phyloP scores from a whole-genome alignment of 1,140 invertebrate genomes.

The Drosophila serrata region DNA sequence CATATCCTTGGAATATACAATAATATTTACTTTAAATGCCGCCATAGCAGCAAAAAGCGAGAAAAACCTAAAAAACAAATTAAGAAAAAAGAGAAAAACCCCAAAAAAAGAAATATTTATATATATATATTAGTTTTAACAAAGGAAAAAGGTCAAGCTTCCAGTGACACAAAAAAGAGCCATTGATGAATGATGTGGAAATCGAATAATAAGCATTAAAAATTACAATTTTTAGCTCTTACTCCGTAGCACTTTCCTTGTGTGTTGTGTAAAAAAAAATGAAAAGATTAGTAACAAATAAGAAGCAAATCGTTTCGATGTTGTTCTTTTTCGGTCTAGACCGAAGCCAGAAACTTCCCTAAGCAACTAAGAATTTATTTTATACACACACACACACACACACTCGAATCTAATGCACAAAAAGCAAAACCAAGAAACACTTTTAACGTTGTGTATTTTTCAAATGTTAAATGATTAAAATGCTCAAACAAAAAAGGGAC shows the following conservation, averaged over 20 bases:
- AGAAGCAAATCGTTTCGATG: slow-evolving; percentile 65
- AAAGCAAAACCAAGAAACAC: slow-evolving; percentile 33
- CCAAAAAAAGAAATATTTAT: slow-evolving; percentile 42
- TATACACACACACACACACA: slow-evolving; percentile 48
- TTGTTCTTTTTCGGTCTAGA: slow-evolving; percentile 66
- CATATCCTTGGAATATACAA: slow-evolving; percentile 85
- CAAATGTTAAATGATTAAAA: slow-evolving; percentile 51
- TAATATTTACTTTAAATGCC: slow-evolving; percentile 84
- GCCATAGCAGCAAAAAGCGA: slow-evolving; percentile 66
- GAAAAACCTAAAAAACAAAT: slow-evolving; percentile 23
- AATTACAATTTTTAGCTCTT: slow-evolving; percentile 77
- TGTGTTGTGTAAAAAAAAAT: slow-evolving; percentile 78
- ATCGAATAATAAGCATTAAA: slow-evolving; percentile 77
- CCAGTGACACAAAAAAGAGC: slow-evolving; percentile 76
- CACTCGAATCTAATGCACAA: slow-evolving; percentile 68
- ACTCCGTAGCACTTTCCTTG: slow-evolving; percentile 78
- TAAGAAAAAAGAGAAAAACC: slow-evolving; percentile 26
- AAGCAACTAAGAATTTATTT: slow-evolving; percentile 79
- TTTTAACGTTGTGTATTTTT: slow-evolving; percentile 68
- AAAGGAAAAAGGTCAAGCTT: slow-evolving; percentile 68
- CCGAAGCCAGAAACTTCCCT: slow-evolving; percentile 64
- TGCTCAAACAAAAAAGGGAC: slow-evolving; percentile 55
- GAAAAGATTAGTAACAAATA: slow-evolving; percentile 36
- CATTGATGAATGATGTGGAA: slow-evolving; percentile 65
- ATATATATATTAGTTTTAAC: slow-evolving; percentile 71